Percentiles rank a stretch among this genome's conserved stretches.
Conservation (phyloP, 2,113 vertebrate species). For the Kobus ellipsiprymnus region DNA sequence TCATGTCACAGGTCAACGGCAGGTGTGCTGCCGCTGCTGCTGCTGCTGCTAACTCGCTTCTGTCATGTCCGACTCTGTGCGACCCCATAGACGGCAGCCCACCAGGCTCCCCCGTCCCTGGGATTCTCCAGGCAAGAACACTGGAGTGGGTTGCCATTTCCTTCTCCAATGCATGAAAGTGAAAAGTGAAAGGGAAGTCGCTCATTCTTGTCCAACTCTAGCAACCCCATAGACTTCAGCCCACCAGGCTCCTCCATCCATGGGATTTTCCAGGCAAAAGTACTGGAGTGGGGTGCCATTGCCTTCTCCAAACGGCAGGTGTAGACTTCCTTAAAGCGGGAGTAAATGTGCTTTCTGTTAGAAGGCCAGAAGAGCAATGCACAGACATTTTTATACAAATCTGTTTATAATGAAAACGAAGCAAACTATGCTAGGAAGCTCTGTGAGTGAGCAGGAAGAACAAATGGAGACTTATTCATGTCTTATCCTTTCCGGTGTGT, state of each 20-base stretch:
- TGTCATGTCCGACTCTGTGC: rapidly evolving
- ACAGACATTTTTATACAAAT: not conserved
- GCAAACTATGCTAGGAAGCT: not conserved
- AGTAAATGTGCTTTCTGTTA: not conserved
- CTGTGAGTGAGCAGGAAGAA: not conserved
- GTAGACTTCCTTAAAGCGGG: not conserved
- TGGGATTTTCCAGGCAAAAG: too few species aligned
- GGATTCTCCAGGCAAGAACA: too few species aligned
- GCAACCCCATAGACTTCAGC: too few species aligned
- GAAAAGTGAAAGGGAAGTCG: too few species aligned
- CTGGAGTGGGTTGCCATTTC: too few species aligned
- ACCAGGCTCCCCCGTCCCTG: too few species aligned
- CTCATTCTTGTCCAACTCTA: too few species aligned
- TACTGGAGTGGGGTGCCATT: too few species aligned
- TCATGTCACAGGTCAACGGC: not conserved
- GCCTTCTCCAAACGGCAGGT: not conserved
- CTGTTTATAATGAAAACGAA: not conserved
- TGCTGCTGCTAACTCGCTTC: too few species aligned
- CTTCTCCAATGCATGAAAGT: too few species aligned
- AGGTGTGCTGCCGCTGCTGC: not conserved
- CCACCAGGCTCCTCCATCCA: too few species aligned
- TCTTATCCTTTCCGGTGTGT: not conserved
- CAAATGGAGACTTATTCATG: not conserved
- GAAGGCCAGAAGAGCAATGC: not conserved
- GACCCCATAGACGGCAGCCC: too few species aligned